These are phyloP conservation scores for Sminthurinus aureus DNA, from an alignment of 2,888 invertebrate species.

Conservation along the genomic window DNA sequence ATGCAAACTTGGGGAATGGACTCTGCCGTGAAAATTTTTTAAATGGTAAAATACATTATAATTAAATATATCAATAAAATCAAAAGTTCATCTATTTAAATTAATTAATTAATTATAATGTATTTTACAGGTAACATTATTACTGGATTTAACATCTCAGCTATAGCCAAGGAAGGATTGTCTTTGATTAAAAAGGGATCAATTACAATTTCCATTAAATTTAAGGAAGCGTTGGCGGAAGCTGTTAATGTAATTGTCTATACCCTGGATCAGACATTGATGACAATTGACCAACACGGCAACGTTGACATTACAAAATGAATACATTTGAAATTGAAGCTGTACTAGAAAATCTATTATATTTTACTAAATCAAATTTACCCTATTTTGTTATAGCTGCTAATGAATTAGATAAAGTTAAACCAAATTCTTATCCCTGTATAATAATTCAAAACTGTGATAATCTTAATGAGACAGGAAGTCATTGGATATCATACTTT, in stretches of 20 bases:
- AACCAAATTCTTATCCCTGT: background rate
- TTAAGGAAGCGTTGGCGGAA: background rate
- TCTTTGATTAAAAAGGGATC: background rate
- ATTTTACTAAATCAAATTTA: background rate
- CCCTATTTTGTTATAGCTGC: background rate
- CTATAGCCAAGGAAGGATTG: background rate
- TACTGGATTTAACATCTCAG: background rate
- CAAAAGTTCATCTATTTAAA: too few relatives aligned
- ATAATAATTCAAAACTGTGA: background rate
- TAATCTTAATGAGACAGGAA: background rate
- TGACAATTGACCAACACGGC: background rate
- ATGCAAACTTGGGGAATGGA: slow-evolving; percentile 1
- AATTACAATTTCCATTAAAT: background rate
- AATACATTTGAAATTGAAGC: background rate
- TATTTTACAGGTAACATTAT: background rate
- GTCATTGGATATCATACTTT: background rate
- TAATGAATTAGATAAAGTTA: background rate
- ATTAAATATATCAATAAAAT: too few relatives aligned
- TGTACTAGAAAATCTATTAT: background rate
- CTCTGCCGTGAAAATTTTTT: background rate
- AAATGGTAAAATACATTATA: background rate
- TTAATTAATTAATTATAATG: too few relatives aligned
- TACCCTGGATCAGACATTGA: background rate
- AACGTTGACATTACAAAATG: background rate
- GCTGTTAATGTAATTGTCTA: background rate